Evolutionary conservation across 2,888 invertebrate genomes (phyloP).

Genomic region (Coremacera marginata): DNA sequence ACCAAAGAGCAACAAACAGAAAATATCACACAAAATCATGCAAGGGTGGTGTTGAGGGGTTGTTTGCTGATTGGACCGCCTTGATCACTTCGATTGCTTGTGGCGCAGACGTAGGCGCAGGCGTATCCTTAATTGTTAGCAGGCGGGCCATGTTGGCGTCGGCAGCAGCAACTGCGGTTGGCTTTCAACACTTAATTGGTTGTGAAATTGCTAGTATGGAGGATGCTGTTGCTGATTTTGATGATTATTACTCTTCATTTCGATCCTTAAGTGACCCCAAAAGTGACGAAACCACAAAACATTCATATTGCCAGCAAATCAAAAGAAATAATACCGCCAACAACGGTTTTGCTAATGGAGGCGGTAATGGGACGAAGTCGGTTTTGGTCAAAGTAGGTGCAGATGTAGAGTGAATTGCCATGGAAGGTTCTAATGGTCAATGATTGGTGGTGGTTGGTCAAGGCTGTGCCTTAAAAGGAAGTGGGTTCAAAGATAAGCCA

Average conservation of each 20-base stretch:
- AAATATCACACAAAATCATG: not conserved
- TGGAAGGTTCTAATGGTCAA: too few species aligned
- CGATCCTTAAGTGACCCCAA: not conserved
- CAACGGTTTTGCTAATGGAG: not conserved
- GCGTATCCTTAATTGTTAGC: not conserved
- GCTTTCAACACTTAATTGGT: constrained; percentile 32
- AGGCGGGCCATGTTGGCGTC: constrained; percentile 9
- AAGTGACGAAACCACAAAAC: constrained; percentile 10
- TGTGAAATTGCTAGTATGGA: constrained; percentile 3
- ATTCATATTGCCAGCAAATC: not conserved
- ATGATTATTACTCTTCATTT: not conserved
- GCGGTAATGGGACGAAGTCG: not conserved
- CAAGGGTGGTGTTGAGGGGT: constrained; percentile 26
- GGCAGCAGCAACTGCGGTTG: not conserved
- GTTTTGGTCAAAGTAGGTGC: not conserved
- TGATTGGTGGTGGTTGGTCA: too few species aligned
- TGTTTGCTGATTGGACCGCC: constrained; percentile 2
- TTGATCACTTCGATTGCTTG: constrained; percentile 20
- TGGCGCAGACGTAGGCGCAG: not conserved
- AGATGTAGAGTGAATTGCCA: not conserved
- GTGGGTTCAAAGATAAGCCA: too few species aligned
- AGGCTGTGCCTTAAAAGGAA: too few species aligned
- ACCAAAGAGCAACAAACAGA: not conserved
- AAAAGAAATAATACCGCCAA: constrained; percentile 1
- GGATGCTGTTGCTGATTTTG: not conserved